phyloP scores from a whole-genome alignment of 64 coral and sea anemone genomes.

The Platygyra sinensis region DNA sequence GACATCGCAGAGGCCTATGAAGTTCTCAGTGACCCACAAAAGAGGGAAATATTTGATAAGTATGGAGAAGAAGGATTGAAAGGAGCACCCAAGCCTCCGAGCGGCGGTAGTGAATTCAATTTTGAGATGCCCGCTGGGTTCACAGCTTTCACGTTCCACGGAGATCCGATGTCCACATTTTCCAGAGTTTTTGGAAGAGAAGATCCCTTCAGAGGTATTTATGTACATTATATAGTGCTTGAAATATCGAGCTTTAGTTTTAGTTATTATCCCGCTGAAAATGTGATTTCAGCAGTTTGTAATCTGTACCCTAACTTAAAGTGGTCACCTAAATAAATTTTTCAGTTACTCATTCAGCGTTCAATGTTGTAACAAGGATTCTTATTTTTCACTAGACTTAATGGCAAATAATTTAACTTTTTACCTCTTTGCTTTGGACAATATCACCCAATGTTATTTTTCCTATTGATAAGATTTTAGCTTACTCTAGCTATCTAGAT shows the following conservation, averaged over 20 bases:
- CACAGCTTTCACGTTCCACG: conserved; percentile 86
- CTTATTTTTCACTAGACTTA: too few relatives aligned
- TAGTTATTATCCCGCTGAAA: not conserved
- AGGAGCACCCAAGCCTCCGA: conserved; percentile 54
- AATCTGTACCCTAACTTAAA: too few relatives aligned
- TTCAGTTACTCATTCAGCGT: not conserved
- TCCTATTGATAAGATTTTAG: too few relatives aligned
- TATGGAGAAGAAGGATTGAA: conserved; percentile 99
- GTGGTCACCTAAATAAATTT: not conserved
- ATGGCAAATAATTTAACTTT: too few relatives aligned
- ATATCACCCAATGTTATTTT: too few relatives aligned
- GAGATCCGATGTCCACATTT: conserved; percentile 94
- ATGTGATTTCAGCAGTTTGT: not conserved
- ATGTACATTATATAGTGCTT: not conserved
- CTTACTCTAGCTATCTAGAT: too few relatives aligned
- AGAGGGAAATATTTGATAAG: conserved; percentile 91
- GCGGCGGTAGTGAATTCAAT: conserved; percentile 24
- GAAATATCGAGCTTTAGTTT: not conserved
- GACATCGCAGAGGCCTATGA: conserved; percentile 97
- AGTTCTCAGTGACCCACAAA: conserved; percentile 95
- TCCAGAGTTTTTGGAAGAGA: conserved; percentile 91
- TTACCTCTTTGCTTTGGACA: too few relatives aligned
- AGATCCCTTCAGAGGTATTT: conserved; percentile 93
- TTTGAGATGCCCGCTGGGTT: conserved; percentile 91
- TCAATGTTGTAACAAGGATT: too few relatives aligned